Evolutionary conservation across 2,797 vertebrate genomes (phyloP).

Genomic region (Mormyrus proboscirostris): DNA sequence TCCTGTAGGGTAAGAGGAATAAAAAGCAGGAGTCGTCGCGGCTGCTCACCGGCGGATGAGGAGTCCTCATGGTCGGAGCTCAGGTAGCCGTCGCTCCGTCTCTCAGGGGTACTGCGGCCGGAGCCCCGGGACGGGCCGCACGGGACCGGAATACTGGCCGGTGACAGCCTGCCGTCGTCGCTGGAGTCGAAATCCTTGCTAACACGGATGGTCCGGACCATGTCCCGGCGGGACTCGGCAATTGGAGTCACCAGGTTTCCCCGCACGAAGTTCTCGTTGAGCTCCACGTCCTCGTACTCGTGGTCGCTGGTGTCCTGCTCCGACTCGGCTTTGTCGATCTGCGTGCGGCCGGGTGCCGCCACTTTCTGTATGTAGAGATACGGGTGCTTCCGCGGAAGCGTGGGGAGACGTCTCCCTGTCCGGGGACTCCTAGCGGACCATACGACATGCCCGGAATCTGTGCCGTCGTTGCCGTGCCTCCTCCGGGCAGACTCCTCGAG

Average conservation of each 20-base stretch:
- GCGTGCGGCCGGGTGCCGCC: conserved; percentile 9
- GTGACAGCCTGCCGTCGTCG: conserved; percentile 62
- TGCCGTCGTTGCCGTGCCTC: conserved; percentile 20
- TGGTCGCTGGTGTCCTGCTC: conserved; percentile 57
- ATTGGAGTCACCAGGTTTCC: conserved; percentile 62
- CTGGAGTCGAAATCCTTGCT: conserved; percentile 65
- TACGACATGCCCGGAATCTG: conserved; percentile 16
- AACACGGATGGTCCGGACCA: conserved; percentile 41
- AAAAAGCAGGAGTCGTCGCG: not conserved
- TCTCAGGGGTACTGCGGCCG: conserved; percentile 73
- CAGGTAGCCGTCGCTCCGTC: conserved; percentile 71
- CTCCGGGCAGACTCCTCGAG: conserved; percentile 23
- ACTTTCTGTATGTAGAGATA: conserved; percentile 17
- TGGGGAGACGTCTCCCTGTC: conserved; percentile 55
- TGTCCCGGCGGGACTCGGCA: conserved; percentile 38
- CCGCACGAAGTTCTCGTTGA: conserved; percentile 69
- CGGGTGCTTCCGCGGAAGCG: conserved; percentile 49
- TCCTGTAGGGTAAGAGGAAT: not conserved
- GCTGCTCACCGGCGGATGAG: conserved; percentile 67
- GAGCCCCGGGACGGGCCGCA: conserved; percentile 50
- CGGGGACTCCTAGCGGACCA: conserved; percentile 47
- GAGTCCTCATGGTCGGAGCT: conserved; percentile 83
- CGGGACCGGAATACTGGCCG: conserved; percentile 44
- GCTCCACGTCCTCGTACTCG: conserved; percentile 70
- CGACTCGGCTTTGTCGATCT: conserved; percentile 28